Percentiles rank a stretch among this genome's conserved stretches.
Evolutionary conservation across 2,797 vertebrate species (phyloP).

Genomic region (Parotocinclus haroldoi): DNA sequence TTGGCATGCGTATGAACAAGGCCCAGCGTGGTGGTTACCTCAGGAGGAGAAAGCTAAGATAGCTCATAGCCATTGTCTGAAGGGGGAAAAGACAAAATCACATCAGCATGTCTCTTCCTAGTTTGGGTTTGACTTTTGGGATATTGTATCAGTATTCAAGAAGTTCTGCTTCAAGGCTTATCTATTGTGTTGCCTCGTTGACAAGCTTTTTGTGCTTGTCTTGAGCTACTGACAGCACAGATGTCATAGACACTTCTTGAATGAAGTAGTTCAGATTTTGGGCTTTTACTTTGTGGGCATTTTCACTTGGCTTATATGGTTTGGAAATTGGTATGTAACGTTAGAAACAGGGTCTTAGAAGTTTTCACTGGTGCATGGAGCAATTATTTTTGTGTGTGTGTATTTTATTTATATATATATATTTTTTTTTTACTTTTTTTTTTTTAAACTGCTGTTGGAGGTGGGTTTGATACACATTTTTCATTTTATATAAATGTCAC

Average conservation of each 20-base stretch:
- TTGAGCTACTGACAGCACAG: constrained; percentile 28
- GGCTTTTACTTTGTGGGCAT: constrained; percentile 24
- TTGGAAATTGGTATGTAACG: constrained; percentile 26
- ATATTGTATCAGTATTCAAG: constrained; percentile 45
- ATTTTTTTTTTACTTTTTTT: too few relatives aligned
- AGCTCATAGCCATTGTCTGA: constrained; percentile 12
- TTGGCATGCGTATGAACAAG: constrained; percentile 66
- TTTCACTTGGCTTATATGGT: constrained; percentile 1
- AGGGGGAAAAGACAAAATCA: constrained; percentile 3
- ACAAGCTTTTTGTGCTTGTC: constrained; percentile 5
- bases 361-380: constrained; percentile 30
- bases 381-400: constrained; percentile 67
- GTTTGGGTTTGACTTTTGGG: constrained; percentile 13
- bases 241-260: constrained; percentile 32
- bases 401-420: too few relatives aligned
- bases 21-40: constrained; percentile 72
- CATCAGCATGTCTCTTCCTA: constrained; percentile 14
- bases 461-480: constrained; percentile 63
- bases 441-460: constrained; percentile 45
- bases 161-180: constrained; percentile 18
- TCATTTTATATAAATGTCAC: constrained; percentile 45
- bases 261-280: constrained; percentile 33
- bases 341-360: constrained; percentile 25
- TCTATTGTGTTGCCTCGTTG: constrained; percentile 10
- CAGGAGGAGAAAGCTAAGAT: constrained; percentile 77